Percentiles rank a stretch among this genome's conserved stretches.
Evolutionary conservation across 2,888 invertebrate species (phyloP).

Genomic region (Melipona beecheii): DNA sequence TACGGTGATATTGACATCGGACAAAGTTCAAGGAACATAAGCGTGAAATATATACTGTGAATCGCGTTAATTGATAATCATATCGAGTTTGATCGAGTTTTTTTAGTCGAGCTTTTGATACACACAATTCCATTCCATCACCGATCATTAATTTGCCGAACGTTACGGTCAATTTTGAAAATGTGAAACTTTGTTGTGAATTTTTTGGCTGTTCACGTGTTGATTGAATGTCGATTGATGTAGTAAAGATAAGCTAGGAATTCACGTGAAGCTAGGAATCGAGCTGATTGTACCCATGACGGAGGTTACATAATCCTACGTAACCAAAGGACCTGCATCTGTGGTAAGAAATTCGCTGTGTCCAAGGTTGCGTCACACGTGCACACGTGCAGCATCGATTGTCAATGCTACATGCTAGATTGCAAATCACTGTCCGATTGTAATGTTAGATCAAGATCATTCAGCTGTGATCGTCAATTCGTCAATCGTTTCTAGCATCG

Average conservation of each 20-base stretch:
- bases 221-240: no score
- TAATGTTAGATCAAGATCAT: constrained; percentile 1
- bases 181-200: no score
- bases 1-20: background rate
- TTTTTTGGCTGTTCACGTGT: no score
- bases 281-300: constrained; percentile 4
- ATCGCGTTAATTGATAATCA: constrained; percentile 36
- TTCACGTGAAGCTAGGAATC: constrained; percentile 6
- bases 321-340: constrained; percentile 32
- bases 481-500: background rate
- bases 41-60: background rate
- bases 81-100: background rate
- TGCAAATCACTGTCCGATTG: constrained; percentile 27
- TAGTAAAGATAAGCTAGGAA: no score
- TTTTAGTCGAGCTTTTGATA: background rate
- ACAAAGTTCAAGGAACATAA: background rate
- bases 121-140: background rate
- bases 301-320: constrained; percentile 46
- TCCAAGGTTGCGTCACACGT: constrained; percentile 44
- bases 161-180: background rate
- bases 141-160: background rate
- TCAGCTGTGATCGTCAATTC: background rate
- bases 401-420: constrained; percentile 6
- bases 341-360: constrained; percentile 43
- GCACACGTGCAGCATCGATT: constrained; percentile 35